These are phyloP conservation scores for Stictocephala bisonia DNA, from an alignment of 2,888 invertebrate genomes.

Conservation along the genomic window DNA sequence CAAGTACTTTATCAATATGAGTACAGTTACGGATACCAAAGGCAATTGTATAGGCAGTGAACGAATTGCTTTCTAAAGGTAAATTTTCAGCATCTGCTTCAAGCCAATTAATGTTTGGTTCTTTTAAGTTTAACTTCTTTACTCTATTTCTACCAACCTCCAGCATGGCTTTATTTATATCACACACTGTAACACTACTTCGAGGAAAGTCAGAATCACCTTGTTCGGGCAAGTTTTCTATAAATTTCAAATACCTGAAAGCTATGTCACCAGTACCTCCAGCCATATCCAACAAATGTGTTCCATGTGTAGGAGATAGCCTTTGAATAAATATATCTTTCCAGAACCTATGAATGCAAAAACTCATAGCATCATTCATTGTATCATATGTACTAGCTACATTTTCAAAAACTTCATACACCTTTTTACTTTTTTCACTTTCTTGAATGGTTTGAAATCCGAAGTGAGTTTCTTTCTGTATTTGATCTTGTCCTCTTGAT, in stretches of 20 bases:
- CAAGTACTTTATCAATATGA: conserved; percentile 86
- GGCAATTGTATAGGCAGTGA: conserved; percentile 94
- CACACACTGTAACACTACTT: conserved; percentile 81
- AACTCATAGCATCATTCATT: conserved; percentile 99
- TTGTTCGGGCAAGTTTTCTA: conserved; percentile 67
- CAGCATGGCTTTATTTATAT: conserved; percentile 95
- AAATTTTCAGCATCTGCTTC: conserved; percentile 84
- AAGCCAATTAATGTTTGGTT: conserved; percentile 73
- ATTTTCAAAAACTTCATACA: conserved; percentile 89
- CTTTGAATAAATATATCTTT: conserved; percentile 91
- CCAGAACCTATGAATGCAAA: conserved; percentile 96
- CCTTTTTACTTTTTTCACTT: conserved; percentile 55
- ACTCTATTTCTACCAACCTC: conserved; percentile 88
- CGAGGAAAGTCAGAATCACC: conserved; percentile 62
- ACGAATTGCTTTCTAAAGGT: conserved; percentile 79
- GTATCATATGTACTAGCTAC: conserved; percentile 94
- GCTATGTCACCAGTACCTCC: conserved; percentile 97
- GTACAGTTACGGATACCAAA: conserved; percentile 98
- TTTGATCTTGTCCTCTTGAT: not conserved
- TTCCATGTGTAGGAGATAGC: conserved; percentile 80
- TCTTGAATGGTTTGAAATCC: conserved; percentile 59
- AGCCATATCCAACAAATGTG: conserved; percentile 90
- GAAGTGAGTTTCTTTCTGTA: conserved; percentile 58
- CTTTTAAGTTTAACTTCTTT: conserved; percentile 68
- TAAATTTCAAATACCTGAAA: conserved; percentile 79